Evolutionary conservation across 2,888 invertebrate genomes (phyloP), one percentile per base, ranked within the genome.

Genomic region (Lycaena phlaeas): DNA sequence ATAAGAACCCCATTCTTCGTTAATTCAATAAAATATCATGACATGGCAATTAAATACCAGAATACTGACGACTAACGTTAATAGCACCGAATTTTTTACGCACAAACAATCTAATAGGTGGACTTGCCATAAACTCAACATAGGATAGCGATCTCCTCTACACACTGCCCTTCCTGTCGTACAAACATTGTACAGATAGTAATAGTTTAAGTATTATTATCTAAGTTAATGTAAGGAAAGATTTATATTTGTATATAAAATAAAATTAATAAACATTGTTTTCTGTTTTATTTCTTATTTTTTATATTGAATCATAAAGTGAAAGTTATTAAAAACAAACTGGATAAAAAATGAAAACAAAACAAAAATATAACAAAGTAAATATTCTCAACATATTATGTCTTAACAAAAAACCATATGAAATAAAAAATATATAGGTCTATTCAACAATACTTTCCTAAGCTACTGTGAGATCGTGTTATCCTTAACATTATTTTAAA

Each of bases 211-310:
- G 51, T 59, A 65, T 65, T 54, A 53, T 66, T 64, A 73, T 67
- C 59, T 78, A 77, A 71, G 68, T 68, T 66, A 70, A 73, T 65
- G 50, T 75, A 74, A 69, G 72, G 69, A 68, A 71, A 64, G 54
- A 65, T 74, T 77, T 75, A 53, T 78, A 76, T 70, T 78, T 82
- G 79, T 81, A 81, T 75, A 77, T 79, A 79, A 73, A 73, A 73
- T 64, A 67, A 69, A 70, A 68, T 53, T 52, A 54, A 59, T 49
- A 63, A 52, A 54, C 56, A 46, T 50, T 43, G 36, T 34, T 36
- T n/a, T 37, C 17, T 27, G 53, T 55, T 64, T 59, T 59, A 57
- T 61, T 40, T 25, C 17, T 39, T 30, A 27, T 6, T 4, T 27
- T 15, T 26, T n/a, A n/a, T n/a, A n/a, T n/a, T n/a, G n/a, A n/a